Evolutionary conservation across 2,113 vertebrate genomes (phyloP).

Genomic region (Regulus satrapa): DNA sequence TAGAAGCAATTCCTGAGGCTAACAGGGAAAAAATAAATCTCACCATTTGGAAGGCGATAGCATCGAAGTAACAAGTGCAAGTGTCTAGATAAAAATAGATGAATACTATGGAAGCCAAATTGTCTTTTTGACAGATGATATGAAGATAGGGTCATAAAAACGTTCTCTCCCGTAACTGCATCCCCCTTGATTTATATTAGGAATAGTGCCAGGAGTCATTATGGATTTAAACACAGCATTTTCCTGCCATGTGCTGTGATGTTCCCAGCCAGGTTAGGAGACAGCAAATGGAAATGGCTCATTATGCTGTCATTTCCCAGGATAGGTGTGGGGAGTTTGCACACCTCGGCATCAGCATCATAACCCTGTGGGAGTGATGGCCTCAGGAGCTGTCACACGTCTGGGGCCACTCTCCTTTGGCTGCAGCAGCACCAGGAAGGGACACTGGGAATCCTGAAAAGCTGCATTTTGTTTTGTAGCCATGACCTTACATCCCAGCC

Average conservation of each 20-base stretch:
- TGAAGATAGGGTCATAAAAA: background rate
- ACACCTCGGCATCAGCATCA: background rate
- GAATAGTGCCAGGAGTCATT: background rate
- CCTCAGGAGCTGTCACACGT: background rate
- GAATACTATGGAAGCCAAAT: background rate
- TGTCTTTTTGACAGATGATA: background rate
- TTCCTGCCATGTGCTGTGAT: background rate
- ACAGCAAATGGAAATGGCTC: background rate
- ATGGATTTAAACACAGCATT: background rate
- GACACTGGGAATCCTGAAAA: background rate
- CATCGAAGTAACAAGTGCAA: background rate
- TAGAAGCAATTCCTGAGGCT: background rate
- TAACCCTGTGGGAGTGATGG: background rate
- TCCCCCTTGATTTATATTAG: background rate
- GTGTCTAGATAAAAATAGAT: background rate
- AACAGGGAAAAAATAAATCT: background rate
- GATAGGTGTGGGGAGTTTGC: fast-evolving
- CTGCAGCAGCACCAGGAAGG: background rate
- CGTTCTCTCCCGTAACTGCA: background rate
- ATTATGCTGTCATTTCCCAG: background rate
- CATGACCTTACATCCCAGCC: background rate
- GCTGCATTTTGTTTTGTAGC: background rate
- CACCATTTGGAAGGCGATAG: background rate
- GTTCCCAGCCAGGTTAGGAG: background rate
- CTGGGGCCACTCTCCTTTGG: background rate